Evolutionary conservation across 2,113 vertebrate genomes (phyloP).

Genomic region (Colossoma macropomum): DNA sequence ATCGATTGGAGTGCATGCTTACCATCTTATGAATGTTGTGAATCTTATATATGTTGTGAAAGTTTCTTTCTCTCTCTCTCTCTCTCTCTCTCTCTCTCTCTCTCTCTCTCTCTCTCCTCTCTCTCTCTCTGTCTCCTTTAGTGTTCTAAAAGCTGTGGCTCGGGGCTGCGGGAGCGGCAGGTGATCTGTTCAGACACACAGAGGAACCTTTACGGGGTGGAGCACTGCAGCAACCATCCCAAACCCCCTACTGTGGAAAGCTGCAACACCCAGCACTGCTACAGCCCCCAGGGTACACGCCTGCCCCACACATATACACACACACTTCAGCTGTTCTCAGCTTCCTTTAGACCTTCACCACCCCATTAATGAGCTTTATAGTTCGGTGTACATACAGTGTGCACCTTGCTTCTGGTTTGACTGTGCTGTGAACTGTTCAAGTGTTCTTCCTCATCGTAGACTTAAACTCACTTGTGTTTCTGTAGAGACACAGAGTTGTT

Average conservation of each 20-base stretch:
- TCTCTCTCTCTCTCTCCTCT: background rate
- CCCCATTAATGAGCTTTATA: too few species aligned
- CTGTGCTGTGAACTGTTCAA: background rate
- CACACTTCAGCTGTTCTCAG: background rate
- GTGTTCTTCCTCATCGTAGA: background rate
- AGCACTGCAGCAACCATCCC: slow-evolving; percentile 72
- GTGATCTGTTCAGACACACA: slow-evolving; percentile 86
- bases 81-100: too few species aligned
- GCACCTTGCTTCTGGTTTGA: background rate
- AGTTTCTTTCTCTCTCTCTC: too few species aligned
- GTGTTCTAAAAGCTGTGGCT: slow-evolving; percentile 91
- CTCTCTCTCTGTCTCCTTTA: slow-evolving; percentile 56
- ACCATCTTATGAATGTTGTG: too few species aligned
- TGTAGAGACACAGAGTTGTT: background rate
- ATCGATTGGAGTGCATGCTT: too few species aligned
- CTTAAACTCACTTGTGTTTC: background rate
- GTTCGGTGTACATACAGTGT: background rate
- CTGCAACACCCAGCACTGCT: slow-evolving; percentile 90
- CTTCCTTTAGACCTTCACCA: background rate
- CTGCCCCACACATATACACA: background rate
- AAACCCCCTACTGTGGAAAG: slow-evolving; percentile 81
- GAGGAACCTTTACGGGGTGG: slow-evolving; percentile 77
- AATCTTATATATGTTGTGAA: too few species aligned
- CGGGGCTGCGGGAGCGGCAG: slow-evolving; percentile 86
- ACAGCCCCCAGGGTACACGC: slow-evolving; percentile 82